Percentiles rank a stretch among this genome's conserved stretches.
Evolutionary conservation across 1,140 invertebrate genomes (phyloP).

Genomic region (Platorchestia sp.): DNA sequence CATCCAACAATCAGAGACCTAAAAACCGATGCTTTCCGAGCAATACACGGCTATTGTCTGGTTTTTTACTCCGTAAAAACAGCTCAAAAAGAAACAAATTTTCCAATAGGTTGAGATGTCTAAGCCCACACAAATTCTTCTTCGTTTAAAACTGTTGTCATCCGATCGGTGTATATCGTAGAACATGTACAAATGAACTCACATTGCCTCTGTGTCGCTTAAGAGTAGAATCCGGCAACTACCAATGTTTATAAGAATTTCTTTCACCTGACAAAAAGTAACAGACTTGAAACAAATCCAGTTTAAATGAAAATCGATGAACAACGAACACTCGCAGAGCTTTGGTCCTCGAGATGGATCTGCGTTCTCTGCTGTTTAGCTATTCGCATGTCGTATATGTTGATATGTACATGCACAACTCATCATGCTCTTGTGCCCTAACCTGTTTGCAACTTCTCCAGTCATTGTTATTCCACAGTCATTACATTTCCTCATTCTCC

Average conservation of each 20-base stretch:
- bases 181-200: not conserved
- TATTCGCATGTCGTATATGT: not conserved
- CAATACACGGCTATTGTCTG: too few relatives aligned
- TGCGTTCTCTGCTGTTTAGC: not conserved
- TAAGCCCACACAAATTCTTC: too few relatives aligned
- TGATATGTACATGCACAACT: not conserved
- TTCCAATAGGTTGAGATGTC: too few relatives aligned
- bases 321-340: not conserved
- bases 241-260: not conserved
- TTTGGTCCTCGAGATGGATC: not conserved
- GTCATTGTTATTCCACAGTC: not conserved
- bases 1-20: too few relatives aligned
- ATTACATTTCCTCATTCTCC: not conserved
- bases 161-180: not conserved
- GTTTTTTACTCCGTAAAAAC: too few relatives aligned
- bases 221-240: not conserved
- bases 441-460: not conserved
- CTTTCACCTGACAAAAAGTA: not conserved
- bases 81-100: too few relatives aligned
- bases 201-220: not conserved
- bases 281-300: not conserved
- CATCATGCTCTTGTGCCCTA: not conserved
- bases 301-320: not conserved
- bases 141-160: too few relatives aligned
- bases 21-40: too few relatives aligned